Evolutionary conservation across 2,888 invertebrate genomes (phyloP), one percentile per base, ranked within the genome.

Genomic region (Rhyacophila evoluta): DNA sequence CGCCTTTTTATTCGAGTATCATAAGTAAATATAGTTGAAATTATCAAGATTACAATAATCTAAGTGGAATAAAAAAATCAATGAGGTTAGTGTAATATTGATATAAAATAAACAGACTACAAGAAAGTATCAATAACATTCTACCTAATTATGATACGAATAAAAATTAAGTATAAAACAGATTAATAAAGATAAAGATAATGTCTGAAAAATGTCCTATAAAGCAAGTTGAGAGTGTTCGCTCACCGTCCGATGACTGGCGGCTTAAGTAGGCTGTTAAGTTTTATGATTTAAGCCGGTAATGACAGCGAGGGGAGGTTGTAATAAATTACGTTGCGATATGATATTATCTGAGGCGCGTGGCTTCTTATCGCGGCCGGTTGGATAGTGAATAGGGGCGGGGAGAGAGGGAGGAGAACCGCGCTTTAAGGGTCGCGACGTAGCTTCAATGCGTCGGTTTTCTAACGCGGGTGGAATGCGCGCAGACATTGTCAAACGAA

Each of bases 361-460:
- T 81, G 80, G 78, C 80, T 55, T 73, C 78, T 81, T 81, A 81
- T 81, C 80, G 72, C 33, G 75, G 74, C 72, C 37, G 76, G 37
- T 39, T 37, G 70, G 87, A 87, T 86, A 84, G 85, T 84, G 86
- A 83, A 84, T 74, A 83, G 84, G 85, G 83, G 85, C 84, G 84
- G 84, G 84, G 83, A 82, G 85, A 85, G 84, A 85, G 85, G 85
- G 84, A 85, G 84, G 83, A 84, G 84, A 84, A 84, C 39, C 19
- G 85, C 85, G 85, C 84, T 85, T 86, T 86, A 37, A 87, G 89
- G 89, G 89, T 89, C 89, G 89, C 89, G 89, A 89, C 88, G 89
- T 89, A 55, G 55, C 55, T 55, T 55, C 15, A 55, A 25, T 55
- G 55, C 55, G 15, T 19, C 55, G 55, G 15, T 55, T 55, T 55